Evolutionary conservation across 2,797 vertebrate species (phyloP), one percentile per base, ranked within the genome.

Genomic region (Ctenosaura bakeri): DNA sequence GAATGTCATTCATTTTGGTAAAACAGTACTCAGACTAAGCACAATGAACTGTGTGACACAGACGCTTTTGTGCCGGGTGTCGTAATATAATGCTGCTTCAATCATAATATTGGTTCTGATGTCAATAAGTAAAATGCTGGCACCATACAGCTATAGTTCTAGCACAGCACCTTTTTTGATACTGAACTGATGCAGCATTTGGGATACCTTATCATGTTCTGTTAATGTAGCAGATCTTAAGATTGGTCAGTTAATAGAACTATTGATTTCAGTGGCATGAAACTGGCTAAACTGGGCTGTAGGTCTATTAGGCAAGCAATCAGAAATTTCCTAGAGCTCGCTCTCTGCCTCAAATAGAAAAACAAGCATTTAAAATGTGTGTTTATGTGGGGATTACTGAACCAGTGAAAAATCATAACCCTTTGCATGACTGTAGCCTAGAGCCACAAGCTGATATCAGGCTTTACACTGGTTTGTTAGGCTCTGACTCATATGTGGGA

Each of bases 1-100:
- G 74, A 91, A 89, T 13, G 24, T 42, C 89, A 74, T 64, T 86
- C 66, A 85, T 80, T 46, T 24, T 62, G 69, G 81, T 50, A 0
- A 50, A 62, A 83, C 35, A 10, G 5, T 90, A 76, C n/a, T 9
- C 24, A 87, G 38, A 85, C 14, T 71, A 82, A 90, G 50, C 29
- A 83, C 26, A 52, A 76, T 64, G 6, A 26, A 89, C 32, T 83
- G 54, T 42, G n/a, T 42, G 12, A 32, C 24, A 82, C 0, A 26
- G 87, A 83, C 52, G 29, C 38, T 64, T 14, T 89, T 64, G 4
- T 84, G 56, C 20, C 38, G 83, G 4, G 56, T 89, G 20, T 54
- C 38, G 59, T 74, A 62, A 62, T 62, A 46, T 50, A 46, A 18
- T 64, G n/a, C 73, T 73, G 69, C 66, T 38, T 29, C 5, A 26